These are phyloP conservation scores for Protula sp. DNA, from an alignment of 2,888 invertebrate genomes.

Conservation along the genomic window DNA sequence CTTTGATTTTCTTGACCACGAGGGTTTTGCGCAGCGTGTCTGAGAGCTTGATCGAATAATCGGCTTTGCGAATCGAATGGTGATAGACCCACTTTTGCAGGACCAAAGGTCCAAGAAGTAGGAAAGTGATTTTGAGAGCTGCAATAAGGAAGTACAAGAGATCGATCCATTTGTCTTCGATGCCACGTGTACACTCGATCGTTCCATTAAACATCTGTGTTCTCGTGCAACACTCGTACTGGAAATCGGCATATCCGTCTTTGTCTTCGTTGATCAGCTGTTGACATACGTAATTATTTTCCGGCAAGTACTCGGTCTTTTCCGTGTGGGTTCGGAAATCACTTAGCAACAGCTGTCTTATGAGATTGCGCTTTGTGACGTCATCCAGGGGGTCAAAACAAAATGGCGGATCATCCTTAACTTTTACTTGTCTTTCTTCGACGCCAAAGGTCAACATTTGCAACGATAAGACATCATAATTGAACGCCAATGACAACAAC, in stretches of 20 bases:
- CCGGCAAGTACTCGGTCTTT: background rate
- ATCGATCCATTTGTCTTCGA: conserved; percentile 37
- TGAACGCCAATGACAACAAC: conserved; percentile 43
- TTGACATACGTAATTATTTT: conserved; percentile 26
- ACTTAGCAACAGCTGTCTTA: conserved; percentile 27
- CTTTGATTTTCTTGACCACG: conserved; percentile 19
- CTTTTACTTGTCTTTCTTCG: conserved; percentile 25
- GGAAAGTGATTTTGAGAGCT: conserved; percentile 39
- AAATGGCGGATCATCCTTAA: conserved; percentile 9
- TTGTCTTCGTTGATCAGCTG: conserved; percentile 31
- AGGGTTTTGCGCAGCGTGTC: conserved; percentile 20
- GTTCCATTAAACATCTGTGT: conserved; percentile 18
- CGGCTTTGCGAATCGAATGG: conserved; percentile 38
- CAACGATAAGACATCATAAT: conserved; percentile 45
- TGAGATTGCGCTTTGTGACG: conserved; percentile 5
- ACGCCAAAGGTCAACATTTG: conserved; percentile 41
- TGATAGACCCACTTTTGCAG: conserved; percentile 40
- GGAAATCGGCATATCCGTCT: conserved; percentile 33
- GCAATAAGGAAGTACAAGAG: conserved; percentile 38
- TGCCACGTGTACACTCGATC: conserved; percentile 30
- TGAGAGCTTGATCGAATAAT: conserved; percentile 35
- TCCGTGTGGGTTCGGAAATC: conserved; percentile 20
- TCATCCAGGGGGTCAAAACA: conserved; percentile 12
- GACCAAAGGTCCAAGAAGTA: conserved; percentile 42
- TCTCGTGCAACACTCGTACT: conserved; percentile 36